phyloP scores from a whole-genome alignment of 2,797 vertebrate genomes.

The Lithobates pipiens region DNA sequence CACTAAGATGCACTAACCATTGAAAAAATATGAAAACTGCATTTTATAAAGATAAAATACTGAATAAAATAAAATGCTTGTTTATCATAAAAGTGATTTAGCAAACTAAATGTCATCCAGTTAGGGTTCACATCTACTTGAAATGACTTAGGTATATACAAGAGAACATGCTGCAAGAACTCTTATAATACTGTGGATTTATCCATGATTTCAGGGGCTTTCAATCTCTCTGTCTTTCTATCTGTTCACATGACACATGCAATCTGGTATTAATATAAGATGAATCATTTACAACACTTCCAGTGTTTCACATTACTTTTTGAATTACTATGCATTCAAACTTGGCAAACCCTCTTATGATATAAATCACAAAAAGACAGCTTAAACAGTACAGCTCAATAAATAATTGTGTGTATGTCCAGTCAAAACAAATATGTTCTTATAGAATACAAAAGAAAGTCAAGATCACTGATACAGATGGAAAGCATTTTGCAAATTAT shows the following conservation, averaged over 20 bases:
- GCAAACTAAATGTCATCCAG: neutral
- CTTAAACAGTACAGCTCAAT: constrained; percentile 62
- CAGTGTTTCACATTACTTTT: constrained; percentile 68
- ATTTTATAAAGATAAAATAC: neutral
- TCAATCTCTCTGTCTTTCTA: constrained; percentile 12
- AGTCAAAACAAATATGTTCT: constrained; percentile 37
- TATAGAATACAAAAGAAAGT: constrained; percentile 13
- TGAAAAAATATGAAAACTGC: neutral
- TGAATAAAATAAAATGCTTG: too few relatives aligned
- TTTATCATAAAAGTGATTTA: neutral
- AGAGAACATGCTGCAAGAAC: neutral
- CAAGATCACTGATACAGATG: constrained; percentile 37
- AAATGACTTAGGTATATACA: neutral
- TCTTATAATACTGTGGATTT: neutral
- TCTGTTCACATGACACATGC: constrained; percentile 1
- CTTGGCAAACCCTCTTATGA: constrained; percentile 70
- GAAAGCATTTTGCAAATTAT: constrained; percentile 43
- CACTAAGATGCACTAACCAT: neutral
- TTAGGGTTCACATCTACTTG: neutral
- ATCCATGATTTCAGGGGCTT: neutral
- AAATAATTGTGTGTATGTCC: constrained; percentile 38
- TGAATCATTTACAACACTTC: constrained; percentile 70
- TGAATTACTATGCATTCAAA: constrained; percentile 68
- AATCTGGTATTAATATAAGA: constrained; percentile 75
- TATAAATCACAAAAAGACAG: constrained; percentile 73